A percentile compares a stretch with the other conserved stretches of the same genome.
Evolutionary conservation across 1,140 invertebrate genomes (phyloP).

Genomic region (Calosoma granatense): DNA sequence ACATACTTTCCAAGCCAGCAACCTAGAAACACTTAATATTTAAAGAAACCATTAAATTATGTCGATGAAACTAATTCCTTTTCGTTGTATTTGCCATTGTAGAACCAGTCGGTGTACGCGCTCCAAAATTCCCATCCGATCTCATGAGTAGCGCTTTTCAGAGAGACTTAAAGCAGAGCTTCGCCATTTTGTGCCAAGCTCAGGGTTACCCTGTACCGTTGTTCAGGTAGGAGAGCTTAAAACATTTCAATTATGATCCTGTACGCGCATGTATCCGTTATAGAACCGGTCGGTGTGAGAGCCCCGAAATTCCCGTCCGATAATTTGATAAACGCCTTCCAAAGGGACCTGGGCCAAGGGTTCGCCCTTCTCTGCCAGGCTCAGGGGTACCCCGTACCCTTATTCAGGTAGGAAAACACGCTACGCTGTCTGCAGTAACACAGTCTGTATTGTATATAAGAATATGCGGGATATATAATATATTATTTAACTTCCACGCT

Average conservation of each 20-base stretch:
- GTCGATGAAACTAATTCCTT: background rate
- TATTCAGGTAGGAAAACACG: conserved; percentile 36
- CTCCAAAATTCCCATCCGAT: conserved; percentile 42
- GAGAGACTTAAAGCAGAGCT: conserved; percentile 25
- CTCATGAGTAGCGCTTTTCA: conserved; percentile 29
- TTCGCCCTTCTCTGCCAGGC: conserved; percentile 44
- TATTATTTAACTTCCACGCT: no score
- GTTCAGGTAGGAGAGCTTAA: conserved; percentile 48
- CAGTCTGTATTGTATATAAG: no score
- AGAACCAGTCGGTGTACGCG: conserved; percentile 45
- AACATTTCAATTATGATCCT: no score
- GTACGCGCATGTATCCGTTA: no score
- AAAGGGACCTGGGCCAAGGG: conserved; percentile 15
- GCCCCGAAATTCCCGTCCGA: conserved; percentile 56
- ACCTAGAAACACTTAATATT: no score
- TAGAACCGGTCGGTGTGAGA: conserved; percentile 57
- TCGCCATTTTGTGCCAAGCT: conserved; percentile 50
- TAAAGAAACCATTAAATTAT: no score
- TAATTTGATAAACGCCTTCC: conserved; percentile 35
- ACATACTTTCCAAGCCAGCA: no score
- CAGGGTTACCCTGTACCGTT: conserved; percentile 53
- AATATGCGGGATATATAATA: no score
- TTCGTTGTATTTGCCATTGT: conserved; percentile 16
- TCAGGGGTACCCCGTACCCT: conserved; percentile 37
- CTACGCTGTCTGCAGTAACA: no score